Base-by-base conservation (phyloP, 2,113 vertebrate genomes). In the Chinchilla lanigera region DNA sequence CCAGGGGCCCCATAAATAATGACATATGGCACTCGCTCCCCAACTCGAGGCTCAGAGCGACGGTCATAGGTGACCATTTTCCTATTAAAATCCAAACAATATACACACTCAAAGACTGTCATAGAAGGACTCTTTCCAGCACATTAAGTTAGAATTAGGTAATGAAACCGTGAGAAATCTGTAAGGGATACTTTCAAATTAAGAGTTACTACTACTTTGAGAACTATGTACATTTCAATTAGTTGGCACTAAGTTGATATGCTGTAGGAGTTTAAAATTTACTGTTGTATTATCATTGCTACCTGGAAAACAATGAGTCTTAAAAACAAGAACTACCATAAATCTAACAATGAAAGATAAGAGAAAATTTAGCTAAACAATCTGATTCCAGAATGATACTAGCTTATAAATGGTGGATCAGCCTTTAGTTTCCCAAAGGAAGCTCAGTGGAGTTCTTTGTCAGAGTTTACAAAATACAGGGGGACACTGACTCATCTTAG, bases 21-120 rank as follows among this genome's bases (percentile, higher is more conserved):
- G 94, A 99, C 99, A 1, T 99, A 99, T 16, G 99, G 99, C 63
- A 99, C 99, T 8, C 99, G 98, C 97, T 99, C 99, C 3, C 99
- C 99, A 16, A 99, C 99, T 0, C 99, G 99, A 0, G 99, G 99
- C 96, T 99, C 99, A 13, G 99, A 98, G 8, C 99, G 99, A 0
- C 99, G 99, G 98, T 99, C 99, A 0, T 99, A 99, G 7, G 98
- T 98, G 67, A 99, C 99, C 99, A 99, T 99, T 2, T 99, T 99
- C 98, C 99, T 99, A 98, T 87, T 90, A 78, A 93, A 97, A 92
- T 54, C 3, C 96, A 97, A 92, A 94, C 96, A 12, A 87, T 81
- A 95, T 24, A 90, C 17, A 92, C 5, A 97, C 17, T 86, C 44
- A 97, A 95, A 97, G 77, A 85, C 69, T 84, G 44, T 90, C 54